Evolutionary conservation across 2,113 vertebrate genomes (phyloP), one percentile per base, ranked within the genome.

Genomic region (Nesoenas mayeri): DNA sequence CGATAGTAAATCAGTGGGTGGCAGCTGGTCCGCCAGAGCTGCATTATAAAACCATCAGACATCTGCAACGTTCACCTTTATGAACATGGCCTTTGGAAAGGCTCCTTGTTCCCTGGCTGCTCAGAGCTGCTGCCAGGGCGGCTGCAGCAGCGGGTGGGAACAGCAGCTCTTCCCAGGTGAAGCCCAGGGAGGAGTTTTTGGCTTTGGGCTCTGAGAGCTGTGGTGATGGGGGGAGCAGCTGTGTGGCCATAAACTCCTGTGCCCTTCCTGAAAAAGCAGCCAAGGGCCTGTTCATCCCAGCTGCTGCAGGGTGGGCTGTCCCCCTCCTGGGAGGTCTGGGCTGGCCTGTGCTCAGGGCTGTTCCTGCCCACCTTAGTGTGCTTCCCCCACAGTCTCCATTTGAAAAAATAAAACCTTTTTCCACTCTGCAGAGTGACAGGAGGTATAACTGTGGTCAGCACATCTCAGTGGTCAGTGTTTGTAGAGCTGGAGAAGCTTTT

Each of bases 201-300:
- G 26, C 70, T 70, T 50, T 81, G 26, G 36, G 18, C 67, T 44
- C 48, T 56, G 66, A 56, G 48, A 22, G 51, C 40, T 2, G 9
- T 31, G 65, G 22, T 2, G 2, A 6, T n/a, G 24, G 0, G 12
- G 22, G 64, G 54, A 79, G 61, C 2, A 1, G 26, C 61, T 65
- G 28, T 3, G 0, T 17, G 58, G 18, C 48, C 9, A 3, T 28
- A 5, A 1, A 3, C 19, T 42, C 4, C 1, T 0, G 0, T 34
- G 7, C 14, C 11, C 34, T 21, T 47, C 29, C 75, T 50, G 38
- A 36, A 31, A 56, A 38, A 34, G 22, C 3, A 1, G 5, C 61
- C 1, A 1, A 44, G 54, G 64, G 13, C 29, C 14, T 1, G 0
- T 67, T 86, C 38, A 19, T 1, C 34, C 48, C 6, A 4, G 29